Evolutionary conservation across 1,140 invertebrate species (phyloP), one percentile per base, ranked within the genome.

Genomic region (Megalopta genalis): DNA sequence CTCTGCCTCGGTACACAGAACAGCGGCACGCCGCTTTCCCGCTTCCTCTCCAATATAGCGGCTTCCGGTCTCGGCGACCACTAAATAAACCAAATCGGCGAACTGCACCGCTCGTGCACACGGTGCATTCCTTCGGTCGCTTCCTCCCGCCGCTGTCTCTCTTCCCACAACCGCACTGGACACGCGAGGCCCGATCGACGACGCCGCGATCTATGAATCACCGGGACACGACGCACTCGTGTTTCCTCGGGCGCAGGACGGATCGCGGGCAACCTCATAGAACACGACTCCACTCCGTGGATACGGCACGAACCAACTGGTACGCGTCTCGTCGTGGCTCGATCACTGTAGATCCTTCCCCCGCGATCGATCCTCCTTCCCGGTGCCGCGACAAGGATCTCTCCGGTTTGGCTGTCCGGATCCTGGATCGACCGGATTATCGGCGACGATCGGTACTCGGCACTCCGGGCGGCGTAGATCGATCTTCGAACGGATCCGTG

Each of bases 31-130:
- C 92, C 91, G 91, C 90, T 92, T 90, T 92, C 91, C 86, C 91
- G 88, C 89, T 92, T 93, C 90, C 88, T 93, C 92, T 93, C 91
- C 91, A 92, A 92, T 92, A 92, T 92, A 93, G 88, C 90, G 91
- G 90, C 86, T 92, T 87, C 84, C 77, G 87, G 68, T 81, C 82
- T 18, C 59, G 80, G 42, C 42, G 59, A 64, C 54, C 77, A 66
- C 70, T 49, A 79, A 79, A 76, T 54, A 59, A 67, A 77, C 25
- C 16, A 18, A 42, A 25, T 49, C 75, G 59, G 7, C 46, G 18
- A 70, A 21, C 9, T 27, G 42, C 39, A 76, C 57, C 57, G 68
- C 65, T 46, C 42, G 42, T 46, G 42, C 10, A 46, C 42, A 46
- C 42, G 10, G 42, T 46, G 42, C 42, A 46, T 46, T 46, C 42